Conservation (phyloP, 2,113 vertebrate genomes). For the Pteronura brasiliensis region DNA sequence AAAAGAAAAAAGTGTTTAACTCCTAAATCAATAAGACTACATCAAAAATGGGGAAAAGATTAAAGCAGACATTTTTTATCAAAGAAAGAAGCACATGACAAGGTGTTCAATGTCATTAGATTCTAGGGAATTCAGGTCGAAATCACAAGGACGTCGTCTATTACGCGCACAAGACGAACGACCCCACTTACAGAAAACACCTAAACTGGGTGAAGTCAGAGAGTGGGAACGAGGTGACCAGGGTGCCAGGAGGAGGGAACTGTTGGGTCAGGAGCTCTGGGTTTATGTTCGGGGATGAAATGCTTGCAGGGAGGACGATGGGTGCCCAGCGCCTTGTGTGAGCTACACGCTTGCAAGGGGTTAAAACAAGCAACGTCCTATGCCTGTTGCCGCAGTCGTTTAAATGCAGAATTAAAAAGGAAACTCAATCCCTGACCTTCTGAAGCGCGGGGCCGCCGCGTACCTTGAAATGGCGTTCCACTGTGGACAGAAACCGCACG, state of each 20-base stretch:
- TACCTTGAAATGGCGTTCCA: conserved; percentile 93
- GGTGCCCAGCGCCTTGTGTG: accelerated
- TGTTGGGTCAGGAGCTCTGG: neutral
- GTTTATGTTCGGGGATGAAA: neutral
- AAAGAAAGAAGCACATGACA: neutral
- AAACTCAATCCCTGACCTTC: neutral
- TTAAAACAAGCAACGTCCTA: neutral
- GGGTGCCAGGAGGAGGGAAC: accelerated
- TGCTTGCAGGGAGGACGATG: accelerated
- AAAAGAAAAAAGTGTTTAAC: neutral
- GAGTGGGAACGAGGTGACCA: neutral
- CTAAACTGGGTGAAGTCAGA: neutral
- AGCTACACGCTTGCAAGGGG: accelerated
- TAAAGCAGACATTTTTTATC: neutral
- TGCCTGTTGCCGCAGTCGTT: neutral
- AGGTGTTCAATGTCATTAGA: neutral
- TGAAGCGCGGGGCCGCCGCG: neutral
- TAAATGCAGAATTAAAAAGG: neutral
- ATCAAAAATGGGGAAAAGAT: neutral
- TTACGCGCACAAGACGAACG: neutral
- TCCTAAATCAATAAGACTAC: neutral
- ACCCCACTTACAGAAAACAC: too few species aligned
- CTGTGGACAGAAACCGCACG: conserved; percentile 87
- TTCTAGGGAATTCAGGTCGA: neutral
- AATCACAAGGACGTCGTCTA: neutral